Percentiles rank a stretch among this genome's conserved stretches.
Evolutionary conservation across 1,140 invertebrate genomes (phyloP).

Genomic region (Papilio dardanus): DNA sequence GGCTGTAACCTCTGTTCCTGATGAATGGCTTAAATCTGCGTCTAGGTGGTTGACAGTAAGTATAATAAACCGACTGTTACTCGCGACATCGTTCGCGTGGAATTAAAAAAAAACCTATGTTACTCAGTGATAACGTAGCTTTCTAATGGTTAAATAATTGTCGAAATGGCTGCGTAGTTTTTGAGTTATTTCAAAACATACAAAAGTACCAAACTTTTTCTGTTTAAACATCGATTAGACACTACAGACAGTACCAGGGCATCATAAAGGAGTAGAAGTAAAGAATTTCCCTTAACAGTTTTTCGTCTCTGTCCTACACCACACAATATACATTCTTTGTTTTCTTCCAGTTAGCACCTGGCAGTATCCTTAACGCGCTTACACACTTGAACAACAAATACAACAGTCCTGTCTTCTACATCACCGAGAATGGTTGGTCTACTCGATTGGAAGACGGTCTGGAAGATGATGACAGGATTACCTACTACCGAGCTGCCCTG

Average conservation of each 20-base stretch:
- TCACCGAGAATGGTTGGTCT: constrained; percentile 84
- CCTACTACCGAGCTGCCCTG: constrained; percentile 39
- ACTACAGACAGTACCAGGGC: neutral
- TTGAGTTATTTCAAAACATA: no score
- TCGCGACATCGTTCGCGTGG: no score
- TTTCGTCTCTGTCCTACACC: neutral
- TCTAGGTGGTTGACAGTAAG: constrained; percentile 25
- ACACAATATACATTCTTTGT: neutral
- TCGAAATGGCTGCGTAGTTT: no score
- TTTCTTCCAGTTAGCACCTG: constrained; percentile 40
- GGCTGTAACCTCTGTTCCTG: neutral
- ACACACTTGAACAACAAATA: constrained; percentile 80
- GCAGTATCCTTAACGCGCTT: constrained; percentile 42
- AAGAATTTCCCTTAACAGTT: neutral
- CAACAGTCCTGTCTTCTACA: constrained; percentile 74
- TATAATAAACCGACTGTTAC: no score
- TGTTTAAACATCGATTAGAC: no score
- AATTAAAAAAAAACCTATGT: no score
- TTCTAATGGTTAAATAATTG: no score
- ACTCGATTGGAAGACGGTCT: constrained; percentile 57
- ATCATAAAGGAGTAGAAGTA: neutral
- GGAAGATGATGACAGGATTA: constrained; percentile 73
- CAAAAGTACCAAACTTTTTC: no score
- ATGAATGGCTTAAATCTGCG: constrained; percentile 22
- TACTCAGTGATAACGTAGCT: no score